Conservation (phyloP, 2,888 invertebrate genomes). For the Epistrophella euchroma region DNA sequence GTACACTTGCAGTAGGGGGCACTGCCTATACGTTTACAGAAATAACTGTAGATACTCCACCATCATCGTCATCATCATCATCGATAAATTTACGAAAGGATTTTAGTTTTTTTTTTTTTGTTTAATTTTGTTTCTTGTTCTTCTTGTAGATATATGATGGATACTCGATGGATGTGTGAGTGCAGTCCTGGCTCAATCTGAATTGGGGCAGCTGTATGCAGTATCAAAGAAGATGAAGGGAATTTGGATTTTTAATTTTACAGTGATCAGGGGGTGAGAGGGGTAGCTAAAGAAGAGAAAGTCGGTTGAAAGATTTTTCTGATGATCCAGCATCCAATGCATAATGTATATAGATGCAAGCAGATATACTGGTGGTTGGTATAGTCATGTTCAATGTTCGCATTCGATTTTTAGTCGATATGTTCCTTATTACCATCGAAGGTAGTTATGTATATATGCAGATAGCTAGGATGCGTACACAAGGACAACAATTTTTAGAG, state of each 20-base stretch:
- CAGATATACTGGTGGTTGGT: slow-evolving; percentile 7
- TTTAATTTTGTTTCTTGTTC: slow-evolving; percentile 25
- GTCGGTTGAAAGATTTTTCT: slow-evolving; percentile 48
- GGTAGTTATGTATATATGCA: neutral
- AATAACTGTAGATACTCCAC: slow-evolving; percentile 58
- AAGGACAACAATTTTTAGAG: slow-evolving; percentile 50
- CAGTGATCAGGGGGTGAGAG: neutral
- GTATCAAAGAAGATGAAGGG: slow-evolving; percentile 46
- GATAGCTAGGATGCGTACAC: slow-evolving; percentile 37
- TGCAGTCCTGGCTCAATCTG: slow-evolving; percentile 21
- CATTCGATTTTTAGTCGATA: slow-evolving; percentile 64
- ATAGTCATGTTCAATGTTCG: slow-evolving; percentile 18
- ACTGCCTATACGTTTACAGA: slow-evolving; percentile 68
- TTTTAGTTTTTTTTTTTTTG: slow-evolving; percentile 33
- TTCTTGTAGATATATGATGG: slow-evolving; percentile 22
- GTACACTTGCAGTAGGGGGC: slow-evolving; percentile 59
- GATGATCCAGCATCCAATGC: slow-evolving; percentile 52
- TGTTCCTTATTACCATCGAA: slow-evolving; percentile 52
- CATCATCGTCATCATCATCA: slow-evolving; percentile 42
- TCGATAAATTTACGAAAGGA: slow-evolving; percentile 53
- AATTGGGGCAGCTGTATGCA: slow-evolving; percentile 21
- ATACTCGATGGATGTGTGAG: slow-evolving; percentile 19
- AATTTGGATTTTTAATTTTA: slow-evolving; percentile 37
- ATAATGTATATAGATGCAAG: neutral
- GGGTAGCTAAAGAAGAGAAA: neutral